Evolutionary conservation across 2,113 vertebrate species (phyloP).

Genomic region (Macaca fascicularis): DNA sequence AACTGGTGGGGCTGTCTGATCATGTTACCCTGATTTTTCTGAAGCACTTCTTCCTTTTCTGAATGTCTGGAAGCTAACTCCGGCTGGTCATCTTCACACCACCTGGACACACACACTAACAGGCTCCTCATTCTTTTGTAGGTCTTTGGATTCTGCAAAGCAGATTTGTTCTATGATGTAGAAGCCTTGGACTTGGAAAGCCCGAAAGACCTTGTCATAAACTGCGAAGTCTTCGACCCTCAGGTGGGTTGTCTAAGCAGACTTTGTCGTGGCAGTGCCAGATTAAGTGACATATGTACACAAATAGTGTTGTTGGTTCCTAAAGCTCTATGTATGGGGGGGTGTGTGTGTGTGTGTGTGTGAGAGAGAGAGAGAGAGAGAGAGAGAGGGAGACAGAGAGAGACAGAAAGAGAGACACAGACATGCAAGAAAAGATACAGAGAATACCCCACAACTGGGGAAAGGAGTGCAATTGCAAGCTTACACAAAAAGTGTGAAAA

Average conservation of each 20-base stretch:
- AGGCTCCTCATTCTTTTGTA: not conserved
- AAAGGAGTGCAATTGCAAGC: not conserved
- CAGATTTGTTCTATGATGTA: conserved; percentile 30
- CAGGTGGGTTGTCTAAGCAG: conserved; percentile 55
- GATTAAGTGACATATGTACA: not conserved
- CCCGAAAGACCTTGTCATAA: conserved; percentile 26
- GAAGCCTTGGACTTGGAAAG: conserved; percentile 62
- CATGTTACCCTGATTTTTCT: not conserved
- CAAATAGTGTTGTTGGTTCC: not conserved
- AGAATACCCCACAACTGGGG: not conserved
- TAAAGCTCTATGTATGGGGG: not conserved
- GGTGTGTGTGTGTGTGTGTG: not conserved
- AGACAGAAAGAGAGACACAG: not conserved
- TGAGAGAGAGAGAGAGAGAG: not conserved
- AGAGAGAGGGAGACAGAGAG: not conserved
- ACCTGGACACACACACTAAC: not conserved
- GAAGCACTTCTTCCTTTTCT: not conserved
- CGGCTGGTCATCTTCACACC: not conserved
- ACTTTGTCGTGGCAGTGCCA: not conserved
- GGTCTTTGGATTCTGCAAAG: conserved; percentile 81
- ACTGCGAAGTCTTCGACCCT: conserved; percentile 78
- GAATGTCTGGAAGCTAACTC: not conserved
- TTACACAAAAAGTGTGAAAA: not conserved
- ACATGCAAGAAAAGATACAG: not conserved
- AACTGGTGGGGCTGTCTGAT: not conserved